Evolutionary conservation across 2,113 vertebrate species (phyloP).

Genomic region (Clupea harengus): DNA sequence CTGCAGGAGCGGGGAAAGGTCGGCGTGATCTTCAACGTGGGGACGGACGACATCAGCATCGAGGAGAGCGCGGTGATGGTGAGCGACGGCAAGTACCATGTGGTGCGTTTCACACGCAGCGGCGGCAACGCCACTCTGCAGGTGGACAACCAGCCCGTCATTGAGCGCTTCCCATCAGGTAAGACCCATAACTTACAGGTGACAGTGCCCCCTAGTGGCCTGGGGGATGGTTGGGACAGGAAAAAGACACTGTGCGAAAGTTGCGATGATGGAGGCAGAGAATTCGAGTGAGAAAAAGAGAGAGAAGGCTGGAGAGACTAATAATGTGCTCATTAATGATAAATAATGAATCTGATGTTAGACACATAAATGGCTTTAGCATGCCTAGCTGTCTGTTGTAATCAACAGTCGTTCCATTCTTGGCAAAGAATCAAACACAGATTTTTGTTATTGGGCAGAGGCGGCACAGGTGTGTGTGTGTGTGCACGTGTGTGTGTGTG

Average conservation of each 20-base stretch:
- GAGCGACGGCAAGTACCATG: slow-evolving; percentile 93
- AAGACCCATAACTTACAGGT: slow-evolving; percentile 33
- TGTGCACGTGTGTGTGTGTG: slow-evolving; percentile 1
- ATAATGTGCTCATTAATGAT: neutral
- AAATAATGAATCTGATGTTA: neutral
- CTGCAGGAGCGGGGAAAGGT: slow-evolving; percentile 85
- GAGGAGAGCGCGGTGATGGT: slow-evolving; percentile 87
- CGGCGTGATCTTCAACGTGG: slow-evolving; percentile 94
- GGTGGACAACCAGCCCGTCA: slow-evolving; percentile 93
- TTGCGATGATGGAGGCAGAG: neutral
- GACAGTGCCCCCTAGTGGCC: neutral
- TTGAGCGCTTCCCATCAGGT: slow-evolving; percentile 93
- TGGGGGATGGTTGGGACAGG: too few relatives aligned
- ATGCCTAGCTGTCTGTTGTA: neutral
- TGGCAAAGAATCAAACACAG: neutral
- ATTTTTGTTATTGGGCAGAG: neutral
- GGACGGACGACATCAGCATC: slow-evolving; percentile 90
- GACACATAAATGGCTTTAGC: neutral
- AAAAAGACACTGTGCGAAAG: too few relatives aligned
- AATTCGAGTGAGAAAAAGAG: neutral
- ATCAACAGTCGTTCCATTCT: neutral
- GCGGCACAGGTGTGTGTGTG: neutral
- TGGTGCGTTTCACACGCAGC: slow-evolving; percentile 91
- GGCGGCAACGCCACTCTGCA: slow-evolving; percentile 92
- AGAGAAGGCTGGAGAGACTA: neutral